These are phyloP conservation scores for Neopipo cinnamomea DNA, from an alignment of 2,113 vertebrate genomes.

Conservation along the genomic window DNA sequence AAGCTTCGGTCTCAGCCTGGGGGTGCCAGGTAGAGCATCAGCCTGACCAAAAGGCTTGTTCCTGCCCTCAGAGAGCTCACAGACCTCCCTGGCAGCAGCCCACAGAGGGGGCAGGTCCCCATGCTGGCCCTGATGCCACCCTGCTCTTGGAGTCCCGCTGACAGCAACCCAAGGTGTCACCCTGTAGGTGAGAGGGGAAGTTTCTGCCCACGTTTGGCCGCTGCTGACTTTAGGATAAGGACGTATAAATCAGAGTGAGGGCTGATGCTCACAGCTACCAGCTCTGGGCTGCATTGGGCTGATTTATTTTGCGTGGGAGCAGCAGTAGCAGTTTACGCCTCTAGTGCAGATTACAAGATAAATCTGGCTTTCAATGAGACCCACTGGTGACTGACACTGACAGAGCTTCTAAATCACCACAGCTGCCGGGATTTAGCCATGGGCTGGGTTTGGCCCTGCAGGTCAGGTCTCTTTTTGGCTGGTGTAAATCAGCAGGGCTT, in stretches of 20 bases:
- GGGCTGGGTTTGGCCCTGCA: constrained; percentile 18
- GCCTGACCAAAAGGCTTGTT: not conserved
- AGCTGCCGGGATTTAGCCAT: not conserved
- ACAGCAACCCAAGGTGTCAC: rapidly evolving
- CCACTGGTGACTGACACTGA: constrained; percentile 48
- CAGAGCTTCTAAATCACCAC: constrained; percentile 13
- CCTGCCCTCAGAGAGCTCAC: not conserved
- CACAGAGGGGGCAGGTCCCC: not conserved
- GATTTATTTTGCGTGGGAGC: constrained; percentile 55
- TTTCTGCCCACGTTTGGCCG: not conserved
- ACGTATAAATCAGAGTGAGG: not conserved
- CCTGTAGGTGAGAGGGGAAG: rapidly evolving
- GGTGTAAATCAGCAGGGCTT: constrained; percentile 31
- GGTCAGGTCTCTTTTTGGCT: constrained; percentile 35
- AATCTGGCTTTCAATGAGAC: constrained; percentile 51
- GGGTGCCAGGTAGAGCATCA: not conserved
- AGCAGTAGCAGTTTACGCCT: constrained; percentile 32
- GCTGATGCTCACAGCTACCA: not conserved
- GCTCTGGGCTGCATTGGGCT: not conserved
- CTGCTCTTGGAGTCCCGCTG: not conserved
- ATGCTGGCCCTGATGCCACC: rapidly evolving
- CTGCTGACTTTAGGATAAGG: rapidly evolving
- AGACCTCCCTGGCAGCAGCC: not conserved
- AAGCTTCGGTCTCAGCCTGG: not conserved
- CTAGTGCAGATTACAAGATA: constrained; percentile 56